Evolutionary conservation across 1,140 invertebrate species (phyloP).

Genomic region (Papilio aristodemus): DNA sequence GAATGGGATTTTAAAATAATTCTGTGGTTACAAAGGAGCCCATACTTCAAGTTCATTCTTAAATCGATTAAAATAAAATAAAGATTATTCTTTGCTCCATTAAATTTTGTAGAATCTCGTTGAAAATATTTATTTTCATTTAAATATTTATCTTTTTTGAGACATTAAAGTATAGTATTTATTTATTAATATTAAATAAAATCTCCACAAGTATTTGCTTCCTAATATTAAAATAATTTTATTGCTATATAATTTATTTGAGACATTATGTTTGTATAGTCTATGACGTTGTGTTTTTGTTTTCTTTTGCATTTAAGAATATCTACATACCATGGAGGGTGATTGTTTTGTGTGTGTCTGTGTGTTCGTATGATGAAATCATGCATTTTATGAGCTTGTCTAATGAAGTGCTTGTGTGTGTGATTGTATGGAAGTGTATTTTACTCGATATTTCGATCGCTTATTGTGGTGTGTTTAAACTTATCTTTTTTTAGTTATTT

Average conservation of each 20-base stretch:
- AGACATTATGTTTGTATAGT: conserved; percentile 67
- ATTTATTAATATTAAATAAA: neutral
- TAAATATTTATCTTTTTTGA: conserved; percentile 34
- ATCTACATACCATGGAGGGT: conserved; percentile 38
- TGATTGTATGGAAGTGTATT: conserved; percentile 38
- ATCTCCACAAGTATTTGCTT: conserved; percentile 11
- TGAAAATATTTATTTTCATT: conserved; percentile 22
- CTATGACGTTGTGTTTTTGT: conserved; percentile 51
- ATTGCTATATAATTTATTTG: conserved; percentile 37
- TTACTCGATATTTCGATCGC: conserved; percentile 42
- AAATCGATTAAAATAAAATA: conserved; percentile 13
- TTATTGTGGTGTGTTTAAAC: conserved; percentile 49
- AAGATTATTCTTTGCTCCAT: neutral
- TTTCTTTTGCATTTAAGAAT: conserved; percentile 56
- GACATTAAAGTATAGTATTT: conserved; percentile 28
- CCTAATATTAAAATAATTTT: conserved; percentile 44
- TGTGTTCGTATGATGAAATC: conserved; percentile 54
- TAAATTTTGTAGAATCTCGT: conserved; percentile 8
- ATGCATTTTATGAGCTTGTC: conserved; percentile 48
- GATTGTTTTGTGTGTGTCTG: conserved; percentile 45
- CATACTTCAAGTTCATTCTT: conserved; percentile 9
- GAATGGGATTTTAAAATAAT: neutral
- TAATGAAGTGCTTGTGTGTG: conserved; percentile 41
- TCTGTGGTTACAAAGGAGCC: neutral
- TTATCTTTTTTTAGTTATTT: conserved; percentile 36